Base-by-base conservation (phyloP, 2,113 vertebrate genomes). In the Bubo bubo region DNA sequence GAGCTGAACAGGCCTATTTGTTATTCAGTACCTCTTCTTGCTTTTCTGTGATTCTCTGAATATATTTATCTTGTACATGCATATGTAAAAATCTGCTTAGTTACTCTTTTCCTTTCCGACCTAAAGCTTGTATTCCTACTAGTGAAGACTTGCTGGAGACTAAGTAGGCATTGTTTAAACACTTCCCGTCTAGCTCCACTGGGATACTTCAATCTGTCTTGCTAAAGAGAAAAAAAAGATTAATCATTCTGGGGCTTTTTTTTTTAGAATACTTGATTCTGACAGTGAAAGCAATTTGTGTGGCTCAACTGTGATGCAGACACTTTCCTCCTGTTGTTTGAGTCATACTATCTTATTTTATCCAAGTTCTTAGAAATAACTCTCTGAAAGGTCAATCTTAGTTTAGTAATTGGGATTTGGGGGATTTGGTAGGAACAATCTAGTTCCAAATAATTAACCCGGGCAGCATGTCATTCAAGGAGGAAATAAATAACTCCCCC, bases 271-370 rank as follows among this genome's bases (percentile, higher is more conserved):
- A 66, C 72, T 92, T 73, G 72, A 92, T 95, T 85, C 60, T 95
- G 81, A 67, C 88, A 89, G 74, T 26, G 60, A 73, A 62, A 47
- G 77, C 75, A 68, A 53, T 95, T 83, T 88, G 52, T 82, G 72
- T 76, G 93, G 80, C 89, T 89, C 16, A 60, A 49, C 86, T 93
- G 70, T 68, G 85, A 66, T 93, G 88, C 76, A 83, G 87, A 96
- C 94, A 22, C 74, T 90, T 73, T 49, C 73, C 88, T 85, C 85
- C 89, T 92, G 71, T 52, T 72, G 85, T 35, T 96, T 94, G 91
- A 97, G 88, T 97, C 91, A 97, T 91, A 26, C 70, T 82, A 47
- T 32, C 96, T 95, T 80, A 90, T 89, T 93, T 97, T 96, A 93
- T 73, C 96, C 94, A 52, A 43, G 64, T 93, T 87, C 77, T 95